Conservation (phyloP, 2,888 invertebrate species). For the Pseudococcus jackbeardsleyi region DNA sequence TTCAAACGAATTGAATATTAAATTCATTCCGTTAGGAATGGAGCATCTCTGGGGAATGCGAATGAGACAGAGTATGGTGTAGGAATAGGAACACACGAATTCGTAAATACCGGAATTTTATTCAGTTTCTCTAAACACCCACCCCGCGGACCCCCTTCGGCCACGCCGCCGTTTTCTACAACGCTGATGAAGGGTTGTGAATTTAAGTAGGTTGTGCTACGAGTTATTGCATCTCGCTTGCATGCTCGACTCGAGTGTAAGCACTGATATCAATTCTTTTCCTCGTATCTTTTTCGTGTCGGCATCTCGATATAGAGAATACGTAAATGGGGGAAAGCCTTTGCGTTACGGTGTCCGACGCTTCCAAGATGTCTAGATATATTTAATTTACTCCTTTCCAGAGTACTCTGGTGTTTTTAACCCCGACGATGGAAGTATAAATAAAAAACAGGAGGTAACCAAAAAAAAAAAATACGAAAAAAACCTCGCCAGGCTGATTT, state of each 20-base stretch:
- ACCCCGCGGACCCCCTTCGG: neutral
- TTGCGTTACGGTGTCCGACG: neutral
- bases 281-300: neutral
- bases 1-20: constrained; percentile 51
- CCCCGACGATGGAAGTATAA: neutral
- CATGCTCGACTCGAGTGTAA: neutral
- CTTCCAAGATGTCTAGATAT: neutral
- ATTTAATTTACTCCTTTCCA: constrained; percentile 5
- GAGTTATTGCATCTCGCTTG: constrained; percentile 3
- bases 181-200: constrained; percentile 21
- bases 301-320: neutral
- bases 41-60: constrained; percentile 40
- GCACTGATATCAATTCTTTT: neutral
- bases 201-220: constrained; percentile 28
- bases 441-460: neutral
- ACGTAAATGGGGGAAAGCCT: neutral
- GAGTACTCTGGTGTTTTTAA: neutral
- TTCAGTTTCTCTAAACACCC: constrained; percentile 20
- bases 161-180: neutral
- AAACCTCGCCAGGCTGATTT: neutral
- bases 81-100: constrained; percentile 29
- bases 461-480: neutral
- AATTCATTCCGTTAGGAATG: constrained; percentile 44
- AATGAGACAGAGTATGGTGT: constrained; percentile 30
- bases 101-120: constrained; percentile 30